Percentiles rank a stretch among this genome's conserved stretches.
These are phyloP conservation scores for Ochropleura leucogaster DNA, from an alignment of 2,888 invertebrate species.

Conservation along the genomic window DNA sequence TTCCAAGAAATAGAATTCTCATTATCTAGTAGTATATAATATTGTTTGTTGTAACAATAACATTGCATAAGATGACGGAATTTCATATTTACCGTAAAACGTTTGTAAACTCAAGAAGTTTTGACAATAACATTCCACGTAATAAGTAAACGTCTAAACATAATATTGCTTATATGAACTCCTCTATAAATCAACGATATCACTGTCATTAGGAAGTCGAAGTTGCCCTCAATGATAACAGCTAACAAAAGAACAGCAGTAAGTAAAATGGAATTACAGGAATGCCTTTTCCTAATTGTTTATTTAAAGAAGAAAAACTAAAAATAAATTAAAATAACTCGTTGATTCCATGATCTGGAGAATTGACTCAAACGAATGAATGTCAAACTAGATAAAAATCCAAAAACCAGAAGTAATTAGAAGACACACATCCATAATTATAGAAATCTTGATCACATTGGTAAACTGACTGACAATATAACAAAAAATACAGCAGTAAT, in stretches of 20 bases:
- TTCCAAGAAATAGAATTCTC: no score
- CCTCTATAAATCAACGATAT: conserved; percentile 55
- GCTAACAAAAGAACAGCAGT: conserved; percentile 40
- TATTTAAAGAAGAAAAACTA: no score
- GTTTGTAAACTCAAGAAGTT: not conserved
- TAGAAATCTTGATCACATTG: not conserved
- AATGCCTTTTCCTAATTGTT: no score
- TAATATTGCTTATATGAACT: conserved; percentile 29
- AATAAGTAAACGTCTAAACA: conserved; percentile 33
- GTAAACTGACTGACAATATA: no score
- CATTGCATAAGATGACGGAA: not conserved
- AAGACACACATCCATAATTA: not conserved
- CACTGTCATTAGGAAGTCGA: conserved; percentile 49
- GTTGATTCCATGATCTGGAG: conserved; percentile 38
- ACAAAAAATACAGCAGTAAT: not conserved
- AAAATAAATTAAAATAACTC: not conserved
- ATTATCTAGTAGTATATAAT: no score
- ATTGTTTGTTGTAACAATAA: conserved; percentile 3
- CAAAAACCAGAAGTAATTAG: conserved; percentile 1
- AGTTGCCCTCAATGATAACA: conserved; percentile 44
- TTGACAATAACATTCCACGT: conserved; percentile 14
- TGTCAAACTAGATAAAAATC: conserved; percentile 22
- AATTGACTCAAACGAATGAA: conserved; percentile 10
- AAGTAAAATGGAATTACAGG: no score
- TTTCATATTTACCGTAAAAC: not conserved